Evolutionary conservation across 2,113 vertebrate species (phyloP).

Genomic region (Actenoides hombroni): DNA sequence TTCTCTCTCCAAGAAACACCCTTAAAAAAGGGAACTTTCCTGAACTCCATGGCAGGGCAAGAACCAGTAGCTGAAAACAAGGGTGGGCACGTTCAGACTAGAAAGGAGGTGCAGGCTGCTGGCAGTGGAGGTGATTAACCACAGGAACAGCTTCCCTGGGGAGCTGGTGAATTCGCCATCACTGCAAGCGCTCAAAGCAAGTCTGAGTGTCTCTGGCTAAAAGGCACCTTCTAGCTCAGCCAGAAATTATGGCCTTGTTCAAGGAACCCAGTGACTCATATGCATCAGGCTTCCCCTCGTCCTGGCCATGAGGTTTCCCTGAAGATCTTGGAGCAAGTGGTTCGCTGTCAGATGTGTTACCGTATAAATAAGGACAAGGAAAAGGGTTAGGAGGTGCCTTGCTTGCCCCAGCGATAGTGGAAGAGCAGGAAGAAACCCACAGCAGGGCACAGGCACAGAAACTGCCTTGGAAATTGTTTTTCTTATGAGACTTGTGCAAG

Average conservation of each 20-base stretch:
- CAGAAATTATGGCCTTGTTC: not conserved
- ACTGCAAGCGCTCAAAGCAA: not conserved
- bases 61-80: not conserved
- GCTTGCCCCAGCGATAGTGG: rapidly evolving
- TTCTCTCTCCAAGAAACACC: not conserved
- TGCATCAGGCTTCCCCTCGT: not conserved
- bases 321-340: not conserved
- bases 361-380: rapidly evolving
- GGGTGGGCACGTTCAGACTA: not conserved
- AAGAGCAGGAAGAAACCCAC: not conserved
- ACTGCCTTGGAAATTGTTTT: not conserved
- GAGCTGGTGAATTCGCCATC: not conserved
- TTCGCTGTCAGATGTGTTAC: not conserved
- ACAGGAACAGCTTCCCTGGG: not conserved
- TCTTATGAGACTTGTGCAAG: not conserved
- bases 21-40: not conserved
- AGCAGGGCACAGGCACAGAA: not conserved
- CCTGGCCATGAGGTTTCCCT: not conserved
- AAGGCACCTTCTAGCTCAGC: not conserved
- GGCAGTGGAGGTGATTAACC: not conserved
- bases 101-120: not conserved
- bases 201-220: not conserved
- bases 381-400: not conserved
- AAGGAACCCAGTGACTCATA: rapidly evolving
- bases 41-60: not conserved